Evolutionary conservation across 2,113 vertebrate genomes (phyloP).

Genomic region (Mohoua ochrocephala): DNA sequence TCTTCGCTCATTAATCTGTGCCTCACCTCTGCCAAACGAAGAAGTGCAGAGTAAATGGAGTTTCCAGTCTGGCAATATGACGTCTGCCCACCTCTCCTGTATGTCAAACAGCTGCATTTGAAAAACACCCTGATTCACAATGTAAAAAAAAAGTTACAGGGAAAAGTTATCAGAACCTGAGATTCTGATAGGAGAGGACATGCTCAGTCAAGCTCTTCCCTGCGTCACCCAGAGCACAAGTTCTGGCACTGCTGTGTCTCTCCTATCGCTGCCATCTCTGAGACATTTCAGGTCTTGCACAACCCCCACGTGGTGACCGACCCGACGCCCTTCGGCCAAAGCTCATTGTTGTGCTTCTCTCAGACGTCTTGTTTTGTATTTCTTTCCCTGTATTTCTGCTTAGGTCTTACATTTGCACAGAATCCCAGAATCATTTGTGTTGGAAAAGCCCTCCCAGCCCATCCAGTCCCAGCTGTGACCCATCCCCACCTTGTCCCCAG

Average conservation of each 20-base stretch:
- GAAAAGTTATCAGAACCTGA: not conserved
- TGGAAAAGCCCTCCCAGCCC: not conserved
- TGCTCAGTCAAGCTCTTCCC: not conserved
- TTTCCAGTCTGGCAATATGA: not conserved
- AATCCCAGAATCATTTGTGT: rapidly evolving
- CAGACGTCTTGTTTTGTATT: rapidly evolving
- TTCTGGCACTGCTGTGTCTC: not conserved
- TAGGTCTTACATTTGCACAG: not conserved
- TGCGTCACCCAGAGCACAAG: not conserved
- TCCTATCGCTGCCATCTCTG: not conserved
- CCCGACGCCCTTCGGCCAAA: not conserved
- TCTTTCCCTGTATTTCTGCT: not conserved
- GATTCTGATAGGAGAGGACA: not conserved
- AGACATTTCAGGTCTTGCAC: not conserved
- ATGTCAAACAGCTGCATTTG: not conserved
- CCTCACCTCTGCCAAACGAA: not conserved
- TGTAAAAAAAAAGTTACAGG: not conserved
- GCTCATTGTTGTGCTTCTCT: not conserved
- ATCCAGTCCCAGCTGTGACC: rapidly evolving
- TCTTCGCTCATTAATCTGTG: not conserved
- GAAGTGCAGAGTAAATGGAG: not conserved
- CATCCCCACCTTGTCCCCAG: not conserved
- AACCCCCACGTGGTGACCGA: not conserved
- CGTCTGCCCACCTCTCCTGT: not conserved
- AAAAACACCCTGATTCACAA: not conserved